A percentile compares a stretch with the other conserved stretches of the same genome.
These are phyloP conservation scores for Sapajus apella DNA, from an alignment of 2,113 vertebrate genomes.

Conservation along the genomic window DNA sequence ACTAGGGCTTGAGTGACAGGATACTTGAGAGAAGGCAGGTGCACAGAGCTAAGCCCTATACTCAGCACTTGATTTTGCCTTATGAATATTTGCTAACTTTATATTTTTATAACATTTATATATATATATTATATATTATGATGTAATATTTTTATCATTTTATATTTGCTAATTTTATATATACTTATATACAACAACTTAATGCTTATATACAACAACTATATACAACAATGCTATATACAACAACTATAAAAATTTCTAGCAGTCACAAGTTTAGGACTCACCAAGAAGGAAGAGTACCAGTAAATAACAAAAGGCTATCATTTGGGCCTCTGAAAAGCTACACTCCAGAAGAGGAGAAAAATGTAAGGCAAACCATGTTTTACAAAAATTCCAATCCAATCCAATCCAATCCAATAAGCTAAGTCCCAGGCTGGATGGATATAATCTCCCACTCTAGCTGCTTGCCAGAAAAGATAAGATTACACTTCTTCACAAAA, in stretches of 20 bases:
- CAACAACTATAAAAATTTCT: background rate
- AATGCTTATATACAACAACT: background rate
- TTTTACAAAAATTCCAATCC: background rate
- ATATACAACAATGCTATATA: background rate
- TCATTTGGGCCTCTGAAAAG: background rate
- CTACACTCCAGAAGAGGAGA: background rate
- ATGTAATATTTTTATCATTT: too few species aligned
- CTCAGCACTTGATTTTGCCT: background rate
- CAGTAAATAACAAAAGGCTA: background rate
- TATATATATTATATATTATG: too few species aligned
- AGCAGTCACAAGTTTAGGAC: background rate
- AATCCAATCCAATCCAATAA: background rate
- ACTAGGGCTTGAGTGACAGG: background rate
- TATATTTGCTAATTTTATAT: background rate
- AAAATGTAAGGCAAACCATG: background rate
- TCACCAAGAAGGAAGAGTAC: background rate
- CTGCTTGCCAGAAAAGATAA: constrained; percentile 12
- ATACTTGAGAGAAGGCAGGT: background rate
- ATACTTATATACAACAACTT: too few species aligned
- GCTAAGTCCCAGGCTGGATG: background rate
- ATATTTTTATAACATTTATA: background rate
- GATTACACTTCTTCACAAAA: background rate
- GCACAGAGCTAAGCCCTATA: background rate
- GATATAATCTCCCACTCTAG: background rate
- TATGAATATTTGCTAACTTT: background rate